Conservation (phyloP, 2,113 vertebrate genomes). For the Lonchura striata region DNA sequence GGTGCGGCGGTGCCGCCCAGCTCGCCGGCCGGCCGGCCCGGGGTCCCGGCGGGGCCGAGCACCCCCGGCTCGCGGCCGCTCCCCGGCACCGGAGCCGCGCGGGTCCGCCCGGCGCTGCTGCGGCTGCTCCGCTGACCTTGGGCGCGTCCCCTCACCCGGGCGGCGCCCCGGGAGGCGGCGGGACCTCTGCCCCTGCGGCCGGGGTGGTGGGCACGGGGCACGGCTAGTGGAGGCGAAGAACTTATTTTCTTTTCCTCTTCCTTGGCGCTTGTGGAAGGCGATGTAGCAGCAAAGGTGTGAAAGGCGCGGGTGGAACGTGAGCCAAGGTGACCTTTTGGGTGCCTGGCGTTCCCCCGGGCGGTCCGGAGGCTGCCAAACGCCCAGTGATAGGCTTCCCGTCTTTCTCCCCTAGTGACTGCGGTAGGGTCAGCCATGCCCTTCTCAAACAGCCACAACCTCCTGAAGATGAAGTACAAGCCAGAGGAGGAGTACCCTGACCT, state of each 20-base stretch:
- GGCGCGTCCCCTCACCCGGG: background rate
- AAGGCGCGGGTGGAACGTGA: background rate
- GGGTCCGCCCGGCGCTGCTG: background rate
- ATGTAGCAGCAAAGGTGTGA: background rate
- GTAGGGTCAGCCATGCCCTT: slow-evolving; percentile 89
- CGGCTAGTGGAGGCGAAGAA: background rate
- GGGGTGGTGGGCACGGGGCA: background rate
- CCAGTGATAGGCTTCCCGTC: slow-evolving; percentile 34
- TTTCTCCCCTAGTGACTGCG: slow-evolving; percentile 52
- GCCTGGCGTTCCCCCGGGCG: background rate
- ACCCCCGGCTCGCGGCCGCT: background rate
- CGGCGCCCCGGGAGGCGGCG: background rate
- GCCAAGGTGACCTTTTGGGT: slow-evolving; percentile 64
- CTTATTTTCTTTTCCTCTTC: background rate
- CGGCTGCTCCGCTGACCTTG: background rate
- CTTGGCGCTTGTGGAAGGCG: background rate
- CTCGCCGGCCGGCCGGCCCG: background rate
- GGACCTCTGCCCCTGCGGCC: background rate
- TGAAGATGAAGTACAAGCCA: slow-evolving; percentile 80
- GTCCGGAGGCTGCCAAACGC: background rate
- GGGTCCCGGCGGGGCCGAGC: background rate
- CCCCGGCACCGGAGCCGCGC: background rate
- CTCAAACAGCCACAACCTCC: slow-evolving; percentile 90
- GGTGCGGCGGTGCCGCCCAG: background rate
- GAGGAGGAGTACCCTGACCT: slow-evolving; percentile 90